A percentile compares a stretch with the other conserved stretches of the same genome.
Conservation (phyloP, 2,113 vertebrate genomes). For the Amphilophus citrinellus region DNA sequence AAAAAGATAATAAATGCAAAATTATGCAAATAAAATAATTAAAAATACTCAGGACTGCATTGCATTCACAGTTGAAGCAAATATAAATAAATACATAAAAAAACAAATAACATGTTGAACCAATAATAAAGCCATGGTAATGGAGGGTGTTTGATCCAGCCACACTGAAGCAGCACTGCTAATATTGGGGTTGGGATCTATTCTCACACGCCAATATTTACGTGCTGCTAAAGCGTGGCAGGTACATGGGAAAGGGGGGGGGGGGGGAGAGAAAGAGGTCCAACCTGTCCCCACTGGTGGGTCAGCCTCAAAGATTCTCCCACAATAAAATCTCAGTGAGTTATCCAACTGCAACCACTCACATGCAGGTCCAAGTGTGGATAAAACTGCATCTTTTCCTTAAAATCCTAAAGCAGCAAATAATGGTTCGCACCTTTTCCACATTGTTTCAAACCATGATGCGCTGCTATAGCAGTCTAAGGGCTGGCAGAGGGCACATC, state of each 20-base stretch:
- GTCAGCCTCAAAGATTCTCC: constrained; percentile 14
- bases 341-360: constrained; percentile 9
- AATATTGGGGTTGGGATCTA: constrained; percentile 96
- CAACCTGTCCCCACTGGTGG: constrained; percentile 48
- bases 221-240: constrained; percentile 99
- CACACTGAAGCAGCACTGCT: constrained; percentile 99
- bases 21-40: neutral
- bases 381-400: constrained; percentile 81
- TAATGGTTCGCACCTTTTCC: constrained; percentile 93
- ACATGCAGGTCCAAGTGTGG: constrained; percentile 21
- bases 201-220: constrained; percentile 99
- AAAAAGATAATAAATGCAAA: neutral
- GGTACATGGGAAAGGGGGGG: constrained; percentile 73
- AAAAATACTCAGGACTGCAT: constrained; percentile 3
- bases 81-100: constrained; percentile 6
- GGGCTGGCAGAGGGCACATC: constrained; percentile 68
- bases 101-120: constrained; percentile 12
- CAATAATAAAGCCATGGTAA: constrained; percentile 48
- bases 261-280: constrained; percentile 26
- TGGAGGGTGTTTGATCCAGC: constrained; percentile 80
- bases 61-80: constrained; percentile 17
- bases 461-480: constrained; percentile 98
- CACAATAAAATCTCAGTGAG: constrained; percentile 28
- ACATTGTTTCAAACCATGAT: constrained; percentile 98
- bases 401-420: constrained; percentile 98